Evolutionary conservation across 2,888 invertebrate species (phyloP).

Genomic region (Phengaris alcon): DNA sequence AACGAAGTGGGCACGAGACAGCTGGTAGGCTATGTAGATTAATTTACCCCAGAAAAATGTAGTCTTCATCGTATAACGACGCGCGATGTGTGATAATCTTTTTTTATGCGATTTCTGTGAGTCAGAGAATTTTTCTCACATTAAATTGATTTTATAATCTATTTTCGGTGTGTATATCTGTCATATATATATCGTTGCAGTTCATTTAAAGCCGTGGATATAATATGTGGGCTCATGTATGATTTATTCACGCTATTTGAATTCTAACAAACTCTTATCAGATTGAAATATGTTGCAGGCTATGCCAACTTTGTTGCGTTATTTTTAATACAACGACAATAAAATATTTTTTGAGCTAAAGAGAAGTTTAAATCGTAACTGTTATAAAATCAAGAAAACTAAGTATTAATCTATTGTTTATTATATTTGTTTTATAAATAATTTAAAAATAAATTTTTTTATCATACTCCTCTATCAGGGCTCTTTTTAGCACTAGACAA

Average conservation of each 20-base stretch:
- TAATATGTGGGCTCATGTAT: neutral
- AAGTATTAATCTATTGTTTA: too few relatives aligned
- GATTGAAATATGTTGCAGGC: neutral
- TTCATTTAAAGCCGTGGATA: constrained; percentile 4
- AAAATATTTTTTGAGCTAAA: neutral
- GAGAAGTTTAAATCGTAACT: too few relatives aligned
- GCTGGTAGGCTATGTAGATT: too few relatives aligned
- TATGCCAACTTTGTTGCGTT: neutral
- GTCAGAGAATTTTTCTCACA: neutral
- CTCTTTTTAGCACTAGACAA: too few relatives aligned
- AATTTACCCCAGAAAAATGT: too few relatives aligned
- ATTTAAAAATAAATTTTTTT: too few relatives aligned
- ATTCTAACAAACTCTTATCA: neutral
- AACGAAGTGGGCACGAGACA: too few relatives aligned
- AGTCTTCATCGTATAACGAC: neutral
- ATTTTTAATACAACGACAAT: neutral
- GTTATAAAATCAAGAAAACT: too few relatives aligned
- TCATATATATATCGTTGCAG: neutral
- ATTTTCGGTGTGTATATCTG: neutral
- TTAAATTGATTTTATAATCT: neutral
- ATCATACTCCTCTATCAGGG: too few relatives aligned
- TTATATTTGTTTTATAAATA: too few relatives aligned
- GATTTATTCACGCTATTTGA: neutral
- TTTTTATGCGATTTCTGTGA: neutral
- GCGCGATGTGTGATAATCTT: neutral